Conservation (phyloP, 2,113 vertebrate genomes). For the Mus musculus region DNA sequence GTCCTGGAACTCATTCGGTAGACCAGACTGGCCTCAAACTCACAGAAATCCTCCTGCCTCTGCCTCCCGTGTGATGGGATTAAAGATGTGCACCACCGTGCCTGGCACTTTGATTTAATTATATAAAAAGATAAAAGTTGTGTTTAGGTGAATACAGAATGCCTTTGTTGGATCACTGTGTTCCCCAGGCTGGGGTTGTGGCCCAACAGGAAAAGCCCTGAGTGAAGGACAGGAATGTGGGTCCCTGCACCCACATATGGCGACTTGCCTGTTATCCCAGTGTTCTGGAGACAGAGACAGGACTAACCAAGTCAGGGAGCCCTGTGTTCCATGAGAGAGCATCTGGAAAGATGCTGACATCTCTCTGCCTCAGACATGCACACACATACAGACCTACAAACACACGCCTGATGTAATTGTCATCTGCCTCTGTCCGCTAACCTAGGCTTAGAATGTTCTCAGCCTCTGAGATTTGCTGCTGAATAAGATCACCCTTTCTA, state of each 20-base stretch:
- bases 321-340: not conserved
- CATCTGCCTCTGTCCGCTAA: no score
- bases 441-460: no score
- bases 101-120: conserved; percentile 15
- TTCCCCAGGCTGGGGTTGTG: not conserved
- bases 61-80: not conserved
- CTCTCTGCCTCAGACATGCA: not conserved
- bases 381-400: not conserved
- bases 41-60: not conserved
- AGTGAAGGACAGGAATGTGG: not conserved
- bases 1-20: not conserved
- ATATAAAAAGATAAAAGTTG: conserved; percentile 2
- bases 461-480: no score
- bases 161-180: conserved; percentile 7
- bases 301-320: not conserved
- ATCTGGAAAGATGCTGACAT: not conserved
- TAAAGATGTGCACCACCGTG: not conserved
- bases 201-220: not conserved
- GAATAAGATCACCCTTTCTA: no score
- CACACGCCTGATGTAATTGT: not conserved
- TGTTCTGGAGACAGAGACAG: not conserved
- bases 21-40: not conserved
- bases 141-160: not conserved
- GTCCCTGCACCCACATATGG: not conserved
- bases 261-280: not conserved